phyloP scores from a whole-genome alignment of 2,113 vertebrate genomes.

The Pomatorhinus ruficollis region DNA sequence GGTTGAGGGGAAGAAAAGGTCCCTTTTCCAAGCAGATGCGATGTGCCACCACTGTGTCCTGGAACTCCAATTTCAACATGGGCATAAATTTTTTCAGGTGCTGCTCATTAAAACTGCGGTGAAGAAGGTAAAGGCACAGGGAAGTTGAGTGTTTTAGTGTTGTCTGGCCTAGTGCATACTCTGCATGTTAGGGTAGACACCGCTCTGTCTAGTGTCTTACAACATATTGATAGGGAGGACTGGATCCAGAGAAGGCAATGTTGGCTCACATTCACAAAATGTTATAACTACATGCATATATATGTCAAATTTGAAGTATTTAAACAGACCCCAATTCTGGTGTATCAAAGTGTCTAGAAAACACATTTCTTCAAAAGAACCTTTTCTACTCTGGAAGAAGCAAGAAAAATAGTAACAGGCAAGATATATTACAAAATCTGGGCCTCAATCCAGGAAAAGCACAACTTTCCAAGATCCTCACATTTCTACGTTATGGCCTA shows the following conservation, averaged over 20 bases:
- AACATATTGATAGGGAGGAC: background rate
- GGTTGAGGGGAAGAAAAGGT: background rate
- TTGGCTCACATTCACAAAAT: background rate
- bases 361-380: constrained; percentile 42
- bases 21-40: background rate
- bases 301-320: constrained; percentile 23
- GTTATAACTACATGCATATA: background rate
- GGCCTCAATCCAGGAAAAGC: constrained; percentile 56
- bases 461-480: constrained; percentile 52
- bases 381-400: constrained; percentile 49
- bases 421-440: constrained; percentile 61
- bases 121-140: background rate
- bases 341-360: constrained; percentile 22
- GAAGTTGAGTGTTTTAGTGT: background rate
- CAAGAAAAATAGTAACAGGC: constrained; percentile 53
- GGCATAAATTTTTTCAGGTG: background rate
- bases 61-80: background rate
- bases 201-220: background rate
- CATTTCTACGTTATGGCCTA: constrained; percentile 29
- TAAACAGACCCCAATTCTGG: constrained; percentile 8
- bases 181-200: background rate
- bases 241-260: background rate
- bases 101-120: background rate
- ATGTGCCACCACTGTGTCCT: background rate
- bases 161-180: background rate